Conservation (phyloP, 2,113 vertebrate species). For the Phalacrocorax pelagicus region DNA sequence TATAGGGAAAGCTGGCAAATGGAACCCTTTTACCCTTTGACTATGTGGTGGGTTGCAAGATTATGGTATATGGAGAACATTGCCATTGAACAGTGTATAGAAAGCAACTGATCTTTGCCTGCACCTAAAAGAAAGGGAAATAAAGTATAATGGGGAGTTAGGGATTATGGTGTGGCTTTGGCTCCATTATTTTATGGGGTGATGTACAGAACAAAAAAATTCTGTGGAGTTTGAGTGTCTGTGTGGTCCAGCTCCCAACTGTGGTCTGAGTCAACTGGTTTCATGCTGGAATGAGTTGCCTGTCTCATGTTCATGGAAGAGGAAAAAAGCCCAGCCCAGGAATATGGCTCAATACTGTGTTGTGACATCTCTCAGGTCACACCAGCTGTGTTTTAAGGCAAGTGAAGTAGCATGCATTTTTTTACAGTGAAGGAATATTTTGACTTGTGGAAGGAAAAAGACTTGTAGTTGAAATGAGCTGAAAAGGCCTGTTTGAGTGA, state of each 20-base stretch:
- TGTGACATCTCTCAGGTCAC: conserved; percentile 13
- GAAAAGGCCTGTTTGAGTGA: background rate
- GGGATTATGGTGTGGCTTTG: background rate
- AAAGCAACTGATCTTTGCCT: background rate
- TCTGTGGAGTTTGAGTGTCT: background rate
- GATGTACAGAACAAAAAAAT: background rate
- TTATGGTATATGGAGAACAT: background rate
- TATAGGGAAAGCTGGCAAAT: background rate
- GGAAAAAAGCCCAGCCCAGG: background rate
- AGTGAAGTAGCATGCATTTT: background rate
- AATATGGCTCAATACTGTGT: background rate
- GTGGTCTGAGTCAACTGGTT: background rate
- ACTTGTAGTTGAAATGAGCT: conserved; percentile 2
- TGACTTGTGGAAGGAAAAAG: background rate
- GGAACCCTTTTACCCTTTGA: background rate
- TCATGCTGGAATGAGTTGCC: background rate
- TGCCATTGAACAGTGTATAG: background rate
- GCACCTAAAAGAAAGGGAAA: background rate
- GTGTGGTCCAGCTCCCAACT: conserved; percentile 30
- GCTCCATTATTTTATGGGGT: background rate
- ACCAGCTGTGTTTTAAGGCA: background rate
- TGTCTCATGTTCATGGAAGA: background rate
- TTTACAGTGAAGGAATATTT: background rate
- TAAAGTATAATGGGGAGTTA: background rate
- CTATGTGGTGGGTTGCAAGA: background rate